Base-by-base conservation (phyloP, 1,140 invertebrate genomes). In the Agrypnia vestita region DNA sequence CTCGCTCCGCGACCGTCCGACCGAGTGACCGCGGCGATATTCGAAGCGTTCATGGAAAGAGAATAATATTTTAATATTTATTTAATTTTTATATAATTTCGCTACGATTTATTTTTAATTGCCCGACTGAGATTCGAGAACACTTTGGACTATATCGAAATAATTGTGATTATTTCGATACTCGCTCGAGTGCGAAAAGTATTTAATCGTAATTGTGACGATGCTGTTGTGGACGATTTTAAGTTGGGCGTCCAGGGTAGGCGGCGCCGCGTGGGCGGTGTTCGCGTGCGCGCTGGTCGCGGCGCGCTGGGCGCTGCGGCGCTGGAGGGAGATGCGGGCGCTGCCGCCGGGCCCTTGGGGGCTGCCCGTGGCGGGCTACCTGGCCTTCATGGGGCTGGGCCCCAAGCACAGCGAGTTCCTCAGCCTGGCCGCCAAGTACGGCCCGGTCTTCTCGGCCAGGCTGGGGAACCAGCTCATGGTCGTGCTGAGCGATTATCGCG, bases 271-370 rank as follows among this genome's bases (percentile, higher is more conserved):
- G 84, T 83, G 87, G 86, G 85, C 85, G 75, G 62, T 85, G 15
- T 84, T 86, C 80, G 84, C 87, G 81, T 78, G 90, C 64, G 90
- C 92, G 72, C 92, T 93, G 85, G 81, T 94, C 44, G 85, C 85
- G 53, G 91, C 91, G 47, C 83, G 93, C 91, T 90, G 90, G 86
- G 84, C 91, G 6, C 82, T 87, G 13, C 86, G 90, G 8, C 79
- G 88, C 21, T 90, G 87, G 11, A 86, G 87, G 9, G 91, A 93
- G 79, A 84, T 91, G 21, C 86, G 88, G 19, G 89, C 88, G 55
- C 86, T 96, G 76, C 96, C 96, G 0, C 96, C 96, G 0, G 96
- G 96, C 3, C 96, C 96, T 0, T 94, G 93, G 93, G 95, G 96
- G 0, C 84, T 96, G 11, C 96, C 96, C 7, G 88, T 97, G 55